Evolutionary conservation across 2,888 invertebrate species (phyloP), one percentile per base, ranked within the genome.

Genomic region (Hirtodrosophila histrioides): DNA sequence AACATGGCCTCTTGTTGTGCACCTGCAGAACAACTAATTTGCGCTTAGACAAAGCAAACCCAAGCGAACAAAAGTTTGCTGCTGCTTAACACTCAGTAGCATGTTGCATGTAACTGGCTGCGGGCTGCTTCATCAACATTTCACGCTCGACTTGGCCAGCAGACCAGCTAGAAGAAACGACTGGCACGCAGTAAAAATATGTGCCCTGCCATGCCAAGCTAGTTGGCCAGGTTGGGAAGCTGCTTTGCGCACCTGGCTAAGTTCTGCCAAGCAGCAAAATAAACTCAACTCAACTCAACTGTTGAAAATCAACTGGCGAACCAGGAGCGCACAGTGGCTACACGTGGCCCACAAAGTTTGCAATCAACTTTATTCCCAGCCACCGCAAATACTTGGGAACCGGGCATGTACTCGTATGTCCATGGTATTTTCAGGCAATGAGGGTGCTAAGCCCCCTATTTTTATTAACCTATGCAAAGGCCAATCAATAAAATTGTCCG

Each of bases 91-190:
- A 75, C 69, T 65, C 78, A 73, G 58, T 50, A 36, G 61, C 60
- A 57, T 50, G 17, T 3, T 17, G 49, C 46, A 53, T 39, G 74
- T 69, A 69, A 65, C 74, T 60, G 67, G 73, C 58, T 74, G 55
- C 67, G 56, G 78, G 78, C 67, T 82, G 85, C 81, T 86, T 86
- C 85, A 87, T 86, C 85, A 83, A 86, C 85, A 86, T 83, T 87
- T 86, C 72, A 81, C 83, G 70, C 76, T 83, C 71, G 77, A 85
- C 73, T 87, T 85, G 83, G 57, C 66, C 75, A 78, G 53, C 50
- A 40, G 48, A 37, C 23, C 24, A 29, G 64, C 57, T 51, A 50
- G 55, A 63, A 67, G 76, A 63, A 79, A 72, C 56, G 41, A 66
- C 63, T 65, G 58, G 54, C 61, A 66, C 53, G 50, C 58, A 72